phyloP scores from a whole-genome alignment of 2,113 vertebrate genomes.

The Manacus vitellinus region DNA sequence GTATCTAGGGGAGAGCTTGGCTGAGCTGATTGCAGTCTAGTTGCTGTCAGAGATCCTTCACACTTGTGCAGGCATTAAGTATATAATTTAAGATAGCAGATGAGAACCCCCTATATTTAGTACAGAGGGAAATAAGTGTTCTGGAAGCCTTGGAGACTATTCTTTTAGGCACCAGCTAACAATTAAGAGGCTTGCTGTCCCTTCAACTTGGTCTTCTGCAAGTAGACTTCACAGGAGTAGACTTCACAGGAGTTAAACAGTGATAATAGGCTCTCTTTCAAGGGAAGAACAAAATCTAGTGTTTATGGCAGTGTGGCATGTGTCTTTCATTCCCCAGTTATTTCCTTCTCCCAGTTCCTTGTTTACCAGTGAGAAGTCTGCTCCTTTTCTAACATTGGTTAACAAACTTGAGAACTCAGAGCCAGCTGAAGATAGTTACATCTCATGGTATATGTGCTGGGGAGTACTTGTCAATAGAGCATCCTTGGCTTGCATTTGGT shows the following conservation, averaged over 20 bases:
- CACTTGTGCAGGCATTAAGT: not conserved
- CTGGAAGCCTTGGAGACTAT: not conserved
- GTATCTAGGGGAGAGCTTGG: not conserved
- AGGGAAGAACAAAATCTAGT: not conserved
- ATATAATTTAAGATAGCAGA: rapidly evolving
- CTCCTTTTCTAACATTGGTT: not conserved
- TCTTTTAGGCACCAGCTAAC: not conserved
- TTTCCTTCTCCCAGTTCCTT: not conserved
- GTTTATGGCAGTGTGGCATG: not conserved
- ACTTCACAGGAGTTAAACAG: not conserved
- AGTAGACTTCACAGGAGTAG: not conserved
- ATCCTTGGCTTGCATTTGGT: not conserved
- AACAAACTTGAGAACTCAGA: rapidly evolving
- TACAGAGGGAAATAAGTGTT: not conserved
- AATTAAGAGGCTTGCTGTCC: not conserved
- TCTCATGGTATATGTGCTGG: not conserved
- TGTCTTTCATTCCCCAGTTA: not conserved
- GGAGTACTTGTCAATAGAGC: not conserved
- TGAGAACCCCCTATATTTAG: not conserved
- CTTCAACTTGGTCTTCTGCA: not conserved
- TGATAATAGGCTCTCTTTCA: not conserved
- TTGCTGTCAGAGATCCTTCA: not conserved
- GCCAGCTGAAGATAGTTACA: not conserved
- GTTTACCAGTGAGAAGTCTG: not conserved
- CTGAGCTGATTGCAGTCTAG: not conserved